A percentile compares a stretch with the other conserved stretches of the same genome.
phyloP scores from a whole-genome alignment of 1,140 invertebrate species.

The Eriosoma lanigerum region DNA sequence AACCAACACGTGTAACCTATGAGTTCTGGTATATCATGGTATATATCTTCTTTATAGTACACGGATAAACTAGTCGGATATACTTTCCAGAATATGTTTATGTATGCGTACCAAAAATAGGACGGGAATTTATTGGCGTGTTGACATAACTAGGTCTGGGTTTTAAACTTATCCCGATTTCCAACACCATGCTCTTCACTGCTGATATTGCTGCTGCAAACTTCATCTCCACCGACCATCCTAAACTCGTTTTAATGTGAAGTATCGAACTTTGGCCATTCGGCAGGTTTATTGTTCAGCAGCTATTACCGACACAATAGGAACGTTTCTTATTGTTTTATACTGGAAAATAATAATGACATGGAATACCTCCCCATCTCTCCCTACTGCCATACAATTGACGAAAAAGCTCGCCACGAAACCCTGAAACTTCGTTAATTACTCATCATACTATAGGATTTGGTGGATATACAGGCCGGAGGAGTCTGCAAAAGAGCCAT shows the following conservation, averaged over 20 bases:
- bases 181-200: not conserved
- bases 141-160: not conserved
- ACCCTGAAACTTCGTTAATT: conserved; percentile 48
- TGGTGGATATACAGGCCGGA: not conserved
- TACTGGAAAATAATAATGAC: conserved; percentile 38
- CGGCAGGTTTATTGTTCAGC: conserved; percentile 37
- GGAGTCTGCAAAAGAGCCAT: too few species aligned
- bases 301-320: conserved; percentile 44
- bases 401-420: conserved; percentile 25
- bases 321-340: conserved; percentile 46
- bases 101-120: not conserved
- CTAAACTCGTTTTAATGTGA: conserved; percentile 12
- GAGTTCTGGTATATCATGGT: too few species aligned
- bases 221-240: not conserved
- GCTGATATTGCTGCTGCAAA: not conserved
- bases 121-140: conserved; percentile 12
- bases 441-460: conserved; percentile 30
- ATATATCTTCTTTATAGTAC: not conserved
- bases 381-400: not conserved
- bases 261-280: conserved; percentile 48
- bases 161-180: conserved; percentile 28
- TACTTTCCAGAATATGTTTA: not conserved
- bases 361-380: not conserved
- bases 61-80: not conserved
- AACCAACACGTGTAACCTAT: too few species aligned